Evolutionary conservation across 2,888 invertebrate genomes (phyloP).

Genomic region (Cataglyphis altisquamis): DNA sequence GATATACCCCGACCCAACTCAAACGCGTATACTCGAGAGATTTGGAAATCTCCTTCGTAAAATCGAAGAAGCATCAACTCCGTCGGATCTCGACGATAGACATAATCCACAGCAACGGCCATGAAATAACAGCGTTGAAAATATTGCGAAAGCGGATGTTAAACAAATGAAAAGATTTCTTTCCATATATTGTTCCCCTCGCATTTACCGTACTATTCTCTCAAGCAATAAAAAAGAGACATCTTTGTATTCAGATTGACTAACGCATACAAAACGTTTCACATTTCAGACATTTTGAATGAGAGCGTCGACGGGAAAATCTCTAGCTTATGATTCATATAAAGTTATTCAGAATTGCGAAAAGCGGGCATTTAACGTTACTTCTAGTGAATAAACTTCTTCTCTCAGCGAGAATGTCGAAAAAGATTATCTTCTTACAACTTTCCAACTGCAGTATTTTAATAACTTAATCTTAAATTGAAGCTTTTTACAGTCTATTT

Average conservation of each 20-base stretch:
- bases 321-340: neutral
- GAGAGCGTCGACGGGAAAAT: conserved; percentile 4
- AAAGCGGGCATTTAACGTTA: neutral
- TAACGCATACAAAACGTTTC: neutral
- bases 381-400: neutral
- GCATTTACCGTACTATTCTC: neutral
- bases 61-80: conserved; percentile 33
- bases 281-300: conserved; percentile 10
- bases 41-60: conserved; percentile 52
- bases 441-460: neutral
- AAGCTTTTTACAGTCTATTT: neutral
- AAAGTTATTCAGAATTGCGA: conserved; percentile 2
- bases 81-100: conserved; percentile 33
- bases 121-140: conserved; percentile 29
- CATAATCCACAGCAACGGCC: conserved; percentile 43
- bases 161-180: conserved; percentile 19
- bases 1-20: conserved; percentile 18
- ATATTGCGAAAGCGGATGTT: conserved; percentile 25
- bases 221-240: conserved; percentile 32
- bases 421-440: neutral
- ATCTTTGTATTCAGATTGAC: neutral
- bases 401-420: neutral
- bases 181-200: neutral
- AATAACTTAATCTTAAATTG: neutral
- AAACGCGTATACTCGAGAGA: conserved; percentile 44